Evolutionary conservation across 2,113 vertebrate genomes (phyloP), one percentile per base, ranked within the genome.

Genomic region (Orcinus orca): DNA sequence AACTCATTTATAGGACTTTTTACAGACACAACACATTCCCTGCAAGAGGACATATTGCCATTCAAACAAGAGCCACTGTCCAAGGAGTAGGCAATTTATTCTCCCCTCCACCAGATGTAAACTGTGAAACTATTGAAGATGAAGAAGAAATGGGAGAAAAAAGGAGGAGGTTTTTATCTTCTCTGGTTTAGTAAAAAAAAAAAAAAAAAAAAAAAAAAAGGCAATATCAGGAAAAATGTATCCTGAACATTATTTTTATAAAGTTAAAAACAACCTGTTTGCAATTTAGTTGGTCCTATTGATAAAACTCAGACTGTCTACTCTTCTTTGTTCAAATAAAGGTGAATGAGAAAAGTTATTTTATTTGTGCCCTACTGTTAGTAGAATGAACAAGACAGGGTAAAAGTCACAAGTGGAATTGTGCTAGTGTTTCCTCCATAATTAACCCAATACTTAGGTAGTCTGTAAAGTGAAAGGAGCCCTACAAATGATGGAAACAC

Each of bases 1-100:
- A 96, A 70, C 8, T 97, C 80, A 92, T 79, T 67, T 84, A 73
- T 31, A 92, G 41, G 38, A 55, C 26, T 60, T 97, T 92, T 71
- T 71, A 65, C 36, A 81, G 68, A 58, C 31, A 33, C 14, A 38
- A 14, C 12, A 3, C 73, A 5, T 65, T 90, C 44, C 44, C 67
- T 36, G n/a, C 10, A 63, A 85, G 26, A 91, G 25, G 38, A 73
- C 77, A 65, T 85, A 90, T 29, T 93, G 44, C 4, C 50, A 71
- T 7, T 85, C 41, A 77, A 44, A 74, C 3, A 53, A 81, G 53
- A 93, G 8, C 67, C 8, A 88, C 17, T 21, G 38, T 84, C 5
- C 13, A 88, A 79, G 10, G 23, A 60, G 14, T 9, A 2, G 26
- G 55, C 5, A 87, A 36, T 83, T 93, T 41, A 41, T 84, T 88